Conservation (phyloP, 2,797 vertebrate species). For the Mico argentatus region DNA sequence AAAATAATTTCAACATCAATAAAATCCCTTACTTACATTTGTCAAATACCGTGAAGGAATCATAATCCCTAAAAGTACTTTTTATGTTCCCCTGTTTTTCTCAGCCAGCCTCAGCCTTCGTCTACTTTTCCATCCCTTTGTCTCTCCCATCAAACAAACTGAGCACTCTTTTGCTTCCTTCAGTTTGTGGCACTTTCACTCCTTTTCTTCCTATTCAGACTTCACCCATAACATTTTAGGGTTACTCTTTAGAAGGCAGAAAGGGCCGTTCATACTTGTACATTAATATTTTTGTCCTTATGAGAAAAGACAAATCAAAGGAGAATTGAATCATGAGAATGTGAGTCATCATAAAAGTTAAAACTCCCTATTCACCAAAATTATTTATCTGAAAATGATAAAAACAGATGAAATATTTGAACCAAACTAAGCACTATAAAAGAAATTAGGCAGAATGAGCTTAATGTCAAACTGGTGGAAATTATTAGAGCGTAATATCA, state of each 20-base stretch:
- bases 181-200: not conserved
- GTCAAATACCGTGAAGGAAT: conserved; percentile 23
- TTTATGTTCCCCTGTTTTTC: not conserved
- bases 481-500: not conserved
- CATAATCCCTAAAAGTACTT: not conserved
- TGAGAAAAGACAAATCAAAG: not conserved
- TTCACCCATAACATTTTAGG: not conserved
- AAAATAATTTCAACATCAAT: conserved; percentile 38
- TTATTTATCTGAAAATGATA: not conserved
- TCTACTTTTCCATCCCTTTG: not conserved
- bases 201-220: not conserved
- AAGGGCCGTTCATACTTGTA: not conserved
- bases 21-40: not conserved
- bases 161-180: not conserved
- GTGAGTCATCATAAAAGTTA: not conserved
- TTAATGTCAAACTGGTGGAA: not conserved
- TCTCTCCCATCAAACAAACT: not conserved
- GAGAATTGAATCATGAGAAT: not conserved
- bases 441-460: not conserved
- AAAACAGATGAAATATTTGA: not conserved
- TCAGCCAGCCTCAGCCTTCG: not conserved
- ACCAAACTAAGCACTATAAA: not conserved
- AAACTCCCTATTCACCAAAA: not conserved
- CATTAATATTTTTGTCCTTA: not conserved
- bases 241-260: not conserved